These are phyloP conservation scores for Panulirus ornatus DNA, from an alignment of 1,140 invertebrate species.

Conservation along the genomic window DNA sequence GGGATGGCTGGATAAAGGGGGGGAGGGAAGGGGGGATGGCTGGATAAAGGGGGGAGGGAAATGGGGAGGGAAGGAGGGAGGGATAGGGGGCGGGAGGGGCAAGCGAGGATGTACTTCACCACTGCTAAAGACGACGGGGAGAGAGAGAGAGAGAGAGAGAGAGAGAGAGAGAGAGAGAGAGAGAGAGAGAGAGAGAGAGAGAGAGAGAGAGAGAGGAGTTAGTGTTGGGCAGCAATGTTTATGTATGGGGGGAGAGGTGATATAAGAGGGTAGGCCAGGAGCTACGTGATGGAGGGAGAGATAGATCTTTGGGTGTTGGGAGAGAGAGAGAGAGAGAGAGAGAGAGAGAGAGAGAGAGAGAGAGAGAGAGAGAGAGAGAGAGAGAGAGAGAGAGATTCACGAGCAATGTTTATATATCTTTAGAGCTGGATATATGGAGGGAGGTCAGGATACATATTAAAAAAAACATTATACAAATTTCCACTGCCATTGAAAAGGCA, in stretches of 20 bases:
- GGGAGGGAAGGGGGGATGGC: slow-evolving; percentile 20
- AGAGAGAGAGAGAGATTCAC: slow-evolving; percentile 13
- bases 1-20: slow-evolving; percentile 22
- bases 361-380: neutral
- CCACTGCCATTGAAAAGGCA: no score
- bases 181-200: neutral
- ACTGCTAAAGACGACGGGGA: neutral
- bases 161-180: neutral
- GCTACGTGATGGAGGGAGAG: neutral
- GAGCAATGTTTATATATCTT: no score
- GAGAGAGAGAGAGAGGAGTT: neutral
- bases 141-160: neutral
- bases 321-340: neutral
- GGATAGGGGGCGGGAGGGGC: neutral
- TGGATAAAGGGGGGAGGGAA: neutral
- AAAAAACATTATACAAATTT: no score
- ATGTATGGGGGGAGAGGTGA: no score
- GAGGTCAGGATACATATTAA: no score
- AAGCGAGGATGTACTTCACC: no score
- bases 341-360: neutral
- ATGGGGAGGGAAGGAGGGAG: slow-evolving; percentile 1
- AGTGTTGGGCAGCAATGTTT: no score
- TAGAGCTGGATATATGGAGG: no score
- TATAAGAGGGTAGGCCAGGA: neutral
- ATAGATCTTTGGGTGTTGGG: no score